phyloP scores from a whole-genome alignment of 2,888 invertebrate genomes.

The Nebria salina region DNA sequence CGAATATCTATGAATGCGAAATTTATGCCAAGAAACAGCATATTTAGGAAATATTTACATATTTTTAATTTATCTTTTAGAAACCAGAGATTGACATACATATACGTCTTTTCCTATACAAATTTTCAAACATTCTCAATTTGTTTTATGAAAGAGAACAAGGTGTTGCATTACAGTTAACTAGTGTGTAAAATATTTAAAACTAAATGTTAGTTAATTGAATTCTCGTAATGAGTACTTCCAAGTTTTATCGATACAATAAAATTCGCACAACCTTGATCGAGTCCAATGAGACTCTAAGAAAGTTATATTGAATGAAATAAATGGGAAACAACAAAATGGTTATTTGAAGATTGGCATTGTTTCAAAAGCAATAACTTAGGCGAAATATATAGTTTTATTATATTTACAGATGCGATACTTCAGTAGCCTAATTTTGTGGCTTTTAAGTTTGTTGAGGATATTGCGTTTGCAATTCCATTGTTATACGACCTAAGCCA shows the following conservation, averaged over 20 bases:
- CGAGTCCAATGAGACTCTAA: background rate
- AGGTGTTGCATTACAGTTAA: too few species aligned
- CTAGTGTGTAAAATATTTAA: too few species aligned
- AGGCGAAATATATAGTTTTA: background rate
- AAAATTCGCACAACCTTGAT: background rate
- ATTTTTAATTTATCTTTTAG: background rate
- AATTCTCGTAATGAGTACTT: too few species aligned
- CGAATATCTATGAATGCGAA: background rate
- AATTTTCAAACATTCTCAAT: background rate
- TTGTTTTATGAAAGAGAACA: too few species aligned
- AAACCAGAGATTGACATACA: background rate
- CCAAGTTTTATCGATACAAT: background rate
- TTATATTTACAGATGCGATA: background rate
- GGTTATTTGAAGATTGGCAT: background rate
- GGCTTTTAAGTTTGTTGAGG: background rate
- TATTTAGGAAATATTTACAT: background rate
- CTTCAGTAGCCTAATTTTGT: background rate
- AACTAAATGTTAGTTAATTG: too few species aligned
- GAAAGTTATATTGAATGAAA: background rate
- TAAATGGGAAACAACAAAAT: background rate
- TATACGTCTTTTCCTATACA: background rate
- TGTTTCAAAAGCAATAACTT: background rate
- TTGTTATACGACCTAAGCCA: background rate
- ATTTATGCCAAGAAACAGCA: background rate
- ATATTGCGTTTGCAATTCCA: background rate